phyloP scores from a whole-genome alignment of 2,888 invertebrate genomes.

The Dolichopus griseipennis region DNA sequence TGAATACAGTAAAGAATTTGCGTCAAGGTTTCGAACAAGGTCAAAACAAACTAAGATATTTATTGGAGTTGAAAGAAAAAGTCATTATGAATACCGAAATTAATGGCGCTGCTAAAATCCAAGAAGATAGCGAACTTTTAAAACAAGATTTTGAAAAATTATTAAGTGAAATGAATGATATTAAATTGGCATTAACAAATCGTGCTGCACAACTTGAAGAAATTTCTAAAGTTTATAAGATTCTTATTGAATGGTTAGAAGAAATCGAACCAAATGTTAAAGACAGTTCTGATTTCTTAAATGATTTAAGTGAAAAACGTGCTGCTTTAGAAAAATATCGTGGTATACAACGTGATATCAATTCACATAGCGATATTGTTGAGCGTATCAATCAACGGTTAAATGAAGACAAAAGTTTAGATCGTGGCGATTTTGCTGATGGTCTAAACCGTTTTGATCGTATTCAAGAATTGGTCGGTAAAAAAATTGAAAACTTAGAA shows the following conservation, averaged over 20 bases:
- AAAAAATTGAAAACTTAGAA: conserved; percentile 65
- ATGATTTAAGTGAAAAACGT: conserved; percentile 85
- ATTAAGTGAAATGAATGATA: conserved; percentile 69
- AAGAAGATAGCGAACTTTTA: conserved; percentile 81
- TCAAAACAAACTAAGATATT: conserved; percentile 74
- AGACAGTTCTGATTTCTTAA: conserved; percentile 59
- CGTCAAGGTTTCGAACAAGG: conserved; percentile 90
- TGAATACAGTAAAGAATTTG: conserved; percentile 77
- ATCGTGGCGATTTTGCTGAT: conserved; percentile 58
- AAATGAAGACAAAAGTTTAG: conserved; percentile 57
- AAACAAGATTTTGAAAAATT: conserved; percentile 86
- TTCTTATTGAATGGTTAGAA: conserved; percentile 77
- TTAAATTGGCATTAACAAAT: conserved; percentile 62
- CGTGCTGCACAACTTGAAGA: conserved; percentile 76
- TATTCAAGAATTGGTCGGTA: conserved; percentile 56
- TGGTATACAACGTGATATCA: conserved; percentile 71
- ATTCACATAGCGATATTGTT: conserved; percentile 67
- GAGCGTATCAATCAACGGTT: conserved; percentile 68
- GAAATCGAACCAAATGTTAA: conserved; percentile 79
- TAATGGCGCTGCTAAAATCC: conserved; percentile 77
- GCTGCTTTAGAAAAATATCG: conserved; percentile 81
- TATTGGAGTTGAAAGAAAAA: conserved; percentile 83
- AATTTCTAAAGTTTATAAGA: conserved; percentile 71
- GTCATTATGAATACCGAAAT: conserved; percentile 89
- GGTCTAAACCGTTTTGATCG: conserved; percentile 63